Conservation (phyloP, 2,113 vertebrate species). For the Camelus dromedarius region DNA sequence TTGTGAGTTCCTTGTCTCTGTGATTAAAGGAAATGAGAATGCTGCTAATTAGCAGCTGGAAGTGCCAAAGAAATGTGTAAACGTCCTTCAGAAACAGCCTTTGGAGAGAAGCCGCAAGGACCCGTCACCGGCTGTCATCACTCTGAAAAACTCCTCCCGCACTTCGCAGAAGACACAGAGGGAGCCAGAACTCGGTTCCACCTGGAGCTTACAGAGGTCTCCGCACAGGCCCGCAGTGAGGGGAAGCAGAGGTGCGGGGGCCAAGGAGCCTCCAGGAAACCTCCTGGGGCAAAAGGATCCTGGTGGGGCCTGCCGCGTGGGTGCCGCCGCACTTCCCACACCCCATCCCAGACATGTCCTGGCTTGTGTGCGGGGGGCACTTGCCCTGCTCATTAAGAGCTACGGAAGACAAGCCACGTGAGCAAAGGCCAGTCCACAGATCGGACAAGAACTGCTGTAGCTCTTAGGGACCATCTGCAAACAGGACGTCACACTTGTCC, state of each 20-base stretch:
- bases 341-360: fast-evolving
- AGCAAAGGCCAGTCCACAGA: too few relatives aligned
- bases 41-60: conserved; percentile 74
- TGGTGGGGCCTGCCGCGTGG: not conserved
- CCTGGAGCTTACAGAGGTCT: not conserved
- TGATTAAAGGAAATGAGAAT: conserved; percentile 67
- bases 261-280: not conserved
- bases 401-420: not conserved
- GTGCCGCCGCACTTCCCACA: not conserved
- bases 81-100: conserved; percentile 47
- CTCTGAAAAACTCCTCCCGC: not conserved
- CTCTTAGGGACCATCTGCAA: not conserved
- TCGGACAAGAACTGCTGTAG: not conserved
- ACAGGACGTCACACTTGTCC: not conserved
- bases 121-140: not conserved
- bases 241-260: not conserved
- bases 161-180: not conserved
- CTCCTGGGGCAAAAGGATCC: not conserved
- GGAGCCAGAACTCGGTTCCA: not conserved
- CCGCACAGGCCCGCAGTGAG: fast-evolving
- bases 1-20: conserved; percentile 47
- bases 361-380: not conserved
- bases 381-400: not conserved
- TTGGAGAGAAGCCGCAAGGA: not conserved
- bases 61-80: conserved; percentile 56